These are phyloP conservation scores for Sakesphorus luctuosus DNA, from an alignment of 2,113 vertebrate genomes.

Conservation along the genomic window DNA sequence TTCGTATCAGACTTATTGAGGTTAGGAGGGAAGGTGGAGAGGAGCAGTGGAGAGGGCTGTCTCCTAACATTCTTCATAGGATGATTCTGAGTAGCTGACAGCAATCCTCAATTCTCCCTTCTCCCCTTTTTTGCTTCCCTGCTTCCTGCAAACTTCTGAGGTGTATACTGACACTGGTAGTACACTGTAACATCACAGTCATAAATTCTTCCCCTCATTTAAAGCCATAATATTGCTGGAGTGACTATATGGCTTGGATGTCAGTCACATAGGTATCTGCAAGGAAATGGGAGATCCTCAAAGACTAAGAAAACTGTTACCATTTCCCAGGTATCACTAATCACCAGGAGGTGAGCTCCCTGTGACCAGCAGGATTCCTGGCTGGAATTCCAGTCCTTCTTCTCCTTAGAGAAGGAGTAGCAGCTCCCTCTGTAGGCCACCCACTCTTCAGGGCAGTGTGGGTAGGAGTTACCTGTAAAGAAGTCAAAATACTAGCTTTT, in stretches of 20 bases:
- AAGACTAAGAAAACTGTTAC: slow-evolving; percentile 19
- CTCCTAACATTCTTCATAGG: background rate
- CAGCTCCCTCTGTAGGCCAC: slow-evolving; percentile 52
- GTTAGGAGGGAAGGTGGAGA: background rate
- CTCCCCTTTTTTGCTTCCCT: background rate
- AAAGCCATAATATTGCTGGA: background rate
- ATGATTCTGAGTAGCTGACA: background rate
- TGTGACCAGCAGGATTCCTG: slow-evolving; percentile 36
- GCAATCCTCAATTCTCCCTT: background rate
- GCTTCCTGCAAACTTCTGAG: background rate
- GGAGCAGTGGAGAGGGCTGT: background rate
- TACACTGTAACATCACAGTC: background rate
- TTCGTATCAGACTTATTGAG: background rate
- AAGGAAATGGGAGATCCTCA: background rate
- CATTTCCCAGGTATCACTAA: background rate
- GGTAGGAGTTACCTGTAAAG: background rate
- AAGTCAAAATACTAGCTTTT: background rate
- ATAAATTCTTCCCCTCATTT: background rate
- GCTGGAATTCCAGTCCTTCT: slow-evolving; percentile 64
- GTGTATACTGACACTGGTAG: background rate
- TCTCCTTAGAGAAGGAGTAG: slow-evolving; percentile 58
- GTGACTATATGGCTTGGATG: background rate
- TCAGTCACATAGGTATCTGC: background rate
- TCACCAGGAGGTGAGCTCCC: slow-evolving; percentile 46
- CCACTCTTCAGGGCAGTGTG: slow-evolving; percentile 56